These are phyloP conservation scores for Odocoileus hemionus DNA, from an alignment of 2,113 vertebrate species.

Conservation along the genomic window DNA sequence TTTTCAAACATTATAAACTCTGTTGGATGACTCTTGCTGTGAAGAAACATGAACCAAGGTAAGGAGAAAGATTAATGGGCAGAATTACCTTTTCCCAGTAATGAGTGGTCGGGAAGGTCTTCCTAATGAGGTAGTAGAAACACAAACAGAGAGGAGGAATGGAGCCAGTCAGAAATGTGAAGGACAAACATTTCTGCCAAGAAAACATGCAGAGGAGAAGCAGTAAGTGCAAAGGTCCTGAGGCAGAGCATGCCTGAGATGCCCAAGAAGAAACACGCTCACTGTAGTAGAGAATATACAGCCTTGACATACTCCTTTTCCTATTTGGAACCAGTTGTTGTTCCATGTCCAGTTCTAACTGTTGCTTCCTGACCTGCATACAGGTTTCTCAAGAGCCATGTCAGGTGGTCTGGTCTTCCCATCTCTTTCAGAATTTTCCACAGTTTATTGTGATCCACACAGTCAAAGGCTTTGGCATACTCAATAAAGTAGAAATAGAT, in stretches of 20 bases:
- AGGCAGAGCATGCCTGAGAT: neutral
- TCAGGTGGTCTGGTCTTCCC: neutral
- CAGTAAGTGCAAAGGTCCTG: neutral
- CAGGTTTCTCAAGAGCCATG: neutral
- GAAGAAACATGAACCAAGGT: neutral
- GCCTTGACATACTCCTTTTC: fast-evolving
- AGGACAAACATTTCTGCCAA: neutral
- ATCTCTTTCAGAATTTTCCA: neutral
- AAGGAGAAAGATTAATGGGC: neutral
- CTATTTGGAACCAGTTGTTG: neutral
- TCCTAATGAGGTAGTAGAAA: neutral
- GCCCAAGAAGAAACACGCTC: neutral
- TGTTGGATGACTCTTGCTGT: neutral
- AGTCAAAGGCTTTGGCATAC: neutral
- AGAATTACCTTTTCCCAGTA: neutral
- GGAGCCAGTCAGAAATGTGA: fast-evolving
- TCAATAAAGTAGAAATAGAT: neutral
- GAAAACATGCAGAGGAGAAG: neutral
- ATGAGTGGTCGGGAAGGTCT: neutral
- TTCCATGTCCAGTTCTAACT: neutral
- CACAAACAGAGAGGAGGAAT: neutral
- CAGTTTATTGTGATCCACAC: neutral
- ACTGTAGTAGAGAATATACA: neutral
- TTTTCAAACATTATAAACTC: neutral
- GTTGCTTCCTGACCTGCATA: neutral